Evolutionary conservation across 2,888 invertebrate species (phyloP), one percentile per base, ranked within the genome.

Genomic region (Ichneumon xanthorius): DNA sequence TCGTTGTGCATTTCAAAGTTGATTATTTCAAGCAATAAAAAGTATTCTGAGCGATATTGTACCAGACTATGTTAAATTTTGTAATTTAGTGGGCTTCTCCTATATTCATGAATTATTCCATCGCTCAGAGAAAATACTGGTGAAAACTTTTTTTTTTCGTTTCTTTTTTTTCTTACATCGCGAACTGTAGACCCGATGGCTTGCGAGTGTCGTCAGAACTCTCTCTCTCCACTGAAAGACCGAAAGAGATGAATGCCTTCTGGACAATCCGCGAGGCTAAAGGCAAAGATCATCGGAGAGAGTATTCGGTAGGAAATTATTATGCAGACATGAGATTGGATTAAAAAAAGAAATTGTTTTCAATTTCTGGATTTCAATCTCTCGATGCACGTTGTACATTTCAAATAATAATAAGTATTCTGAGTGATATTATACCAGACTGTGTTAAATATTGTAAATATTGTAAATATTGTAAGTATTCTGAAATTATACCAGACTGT

Each of bases 81-180:
- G n/a, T 58, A 63, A 61, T 82, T 73, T 63, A 14, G 37, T 76
- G 19, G 19, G 48, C 33, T 71, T 63, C 48, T 16, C 30, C 11
- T 40, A 40, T 19, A 40, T 37, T 77, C 67, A 73, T 76, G 80
- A 84, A 84, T 84, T 77, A 84, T 84, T 84, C 67, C 11, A 70
- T 80, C 65, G 73, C 26, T 70, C 70, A 70, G 19, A n/a, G 55
- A 72, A 58, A 53, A 80, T 77, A 80, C 67, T 80, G 67, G 77
- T 84, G 80, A 72, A 67, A 68, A 68, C 68, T 33, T 33, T 7
- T 33, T 33, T 33, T 33, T 33, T 6, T 33, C 33, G 6, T 7
- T 6, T 33, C 33, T 6, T 48, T 16, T 16, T 48, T 48, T 48
- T 16, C 16, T 16, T 16, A 4, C 16, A 16, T 14, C 16, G 40